Base-by-base conservation (phyloP, 2,888 invertebrate genomes). In the Heliconius cydno region DNA sequence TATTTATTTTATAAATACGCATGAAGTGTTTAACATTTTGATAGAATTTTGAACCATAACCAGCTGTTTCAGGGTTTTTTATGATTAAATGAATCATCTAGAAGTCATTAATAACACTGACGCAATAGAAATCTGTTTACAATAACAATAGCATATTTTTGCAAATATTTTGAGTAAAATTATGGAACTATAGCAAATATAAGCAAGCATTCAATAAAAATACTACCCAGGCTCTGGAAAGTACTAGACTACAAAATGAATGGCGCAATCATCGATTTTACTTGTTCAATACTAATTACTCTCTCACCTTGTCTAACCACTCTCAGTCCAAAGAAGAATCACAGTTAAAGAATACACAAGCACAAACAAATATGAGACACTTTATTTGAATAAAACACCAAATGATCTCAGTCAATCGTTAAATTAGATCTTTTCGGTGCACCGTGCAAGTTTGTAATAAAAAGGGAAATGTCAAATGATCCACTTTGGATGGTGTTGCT, bases 251-350 rank as follows among this genome's bases (percentile, higher is more conserved):
- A 82, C 86, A 85, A 85, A 86, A 87, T 82, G 81, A 78, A 87
- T 89, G 90, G 88, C 89, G 91, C 88, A 90, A 83, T 85, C 81
- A 92, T 91, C 91, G 90, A 92, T 91, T 87, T 87, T 86, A 88
- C 87, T 85, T 83, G 38, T 63, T 60, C 34, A 80, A 74, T 38
- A 65, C 9, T 60, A 67, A 22, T 15, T 34, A 30, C 19, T 73
- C 9, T 75, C 79, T 82, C 80, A 84, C 84, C 80, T 82, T 72
- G 22, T 15, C 7, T 25, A 70, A 41, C 0, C 60, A 60, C 73
- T n/a, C 73, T 73, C 22, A 13, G 13, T 34, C n/a, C 34, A n/a
- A 57, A 34, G 60, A 9, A 30, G 60, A 60, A 60, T 34, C 15
- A 73, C 25, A 73, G 2, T 34, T 34, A 60, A 38, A 38, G 34